phyloP scores from a whole-genome alignment of 2,113 vertebrate genomes.

The Taxidea taxus region DNA sequence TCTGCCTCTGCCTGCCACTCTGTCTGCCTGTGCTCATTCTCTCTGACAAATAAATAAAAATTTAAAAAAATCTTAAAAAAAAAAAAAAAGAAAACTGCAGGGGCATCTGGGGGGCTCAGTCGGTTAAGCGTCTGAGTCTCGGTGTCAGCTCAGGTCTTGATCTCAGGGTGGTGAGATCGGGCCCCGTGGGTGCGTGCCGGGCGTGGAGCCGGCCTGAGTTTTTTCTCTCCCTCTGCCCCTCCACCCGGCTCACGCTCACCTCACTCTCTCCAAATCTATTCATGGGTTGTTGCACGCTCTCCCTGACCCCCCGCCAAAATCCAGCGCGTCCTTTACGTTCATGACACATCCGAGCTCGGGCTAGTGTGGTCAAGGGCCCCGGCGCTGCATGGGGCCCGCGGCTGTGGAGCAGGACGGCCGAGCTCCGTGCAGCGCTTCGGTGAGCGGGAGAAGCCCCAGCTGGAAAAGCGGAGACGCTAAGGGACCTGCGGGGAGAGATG shows the following conservation, averaged over 20 bases:
- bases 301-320: neutral
- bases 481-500: neutral
- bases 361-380: fast-evolving
- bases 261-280: neutral
- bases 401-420: neutral
- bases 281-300: fast-evolving
- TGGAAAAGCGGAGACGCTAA: fast-evolving
- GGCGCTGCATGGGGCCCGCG: fast-evolving
- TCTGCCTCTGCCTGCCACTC: too few species aligned
- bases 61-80: too few species aligned
- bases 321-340: fast-evolving
- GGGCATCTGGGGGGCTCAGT: neutral
- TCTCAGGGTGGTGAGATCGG: neutral
- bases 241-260: fast-evolving
- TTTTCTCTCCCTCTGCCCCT: neutral
- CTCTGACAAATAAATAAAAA: too few species aligned
- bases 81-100: too few species aligned
- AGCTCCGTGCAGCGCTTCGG: fast-evolving
- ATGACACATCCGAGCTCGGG: fast-evolving
- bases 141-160: neutral
- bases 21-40: too few species aligned
- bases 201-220: neutral
- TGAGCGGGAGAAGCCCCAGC: neutral
- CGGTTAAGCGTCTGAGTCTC: neutral
- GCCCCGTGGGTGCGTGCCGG: neutral